Percentiles rank a stretch among this genome's conserved stretches.
phyloP scores from a whole-genome alignment of 2,797 vertebrate species.

The Siniperca scherzeri region DNA sequence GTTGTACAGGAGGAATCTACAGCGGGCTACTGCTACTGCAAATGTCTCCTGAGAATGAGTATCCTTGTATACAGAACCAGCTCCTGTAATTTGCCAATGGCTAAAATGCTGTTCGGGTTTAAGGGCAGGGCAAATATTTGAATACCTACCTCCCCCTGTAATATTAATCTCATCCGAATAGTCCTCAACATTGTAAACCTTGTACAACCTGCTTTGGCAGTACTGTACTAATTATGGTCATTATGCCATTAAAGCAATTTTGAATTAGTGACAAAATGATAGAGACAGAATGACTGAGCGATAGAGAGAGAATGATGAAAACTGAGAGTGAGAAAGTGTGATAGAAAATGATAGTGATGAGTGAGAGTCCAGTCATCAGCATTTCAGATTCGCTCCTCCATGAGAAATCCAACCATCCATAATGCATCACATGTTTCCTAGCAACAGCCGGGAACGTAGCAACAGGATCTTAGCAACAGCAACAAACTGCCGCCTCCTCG shows the following conservation, averaged over 20 bases:
- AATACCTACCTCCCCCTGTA: not conserved
- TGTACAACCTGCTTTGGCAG: not conserved
- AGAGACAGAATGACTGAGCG: not conserved
- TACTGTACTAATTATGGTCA: not conserved
- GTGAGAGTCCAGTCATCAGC: slow-evolving; percentile 84
- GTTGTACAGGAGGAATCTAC: not conserved
- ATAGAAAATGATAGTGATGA: slow-evolving; percentile 9
- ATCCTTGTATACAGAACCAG: not conserved
- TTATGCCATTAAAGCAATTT: not conserved
- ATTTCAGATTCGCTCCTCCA: slow-evolving; percentile 88
- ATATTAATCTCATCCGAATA: not conserved
- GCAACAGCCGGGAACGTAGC: slow-evolving; percentile 88
- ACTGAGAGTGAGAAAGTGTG: not conserved
- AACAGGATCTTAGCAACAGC: slow-evolving; percentile 91
- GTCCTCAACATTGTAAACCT: not conserved
- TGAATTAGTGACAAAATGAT: not conserved
- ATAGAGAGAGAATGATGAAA: slow-evolving; percentile 18
- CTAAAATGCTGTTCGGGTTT: not conserved
- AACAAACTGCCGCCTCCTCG: slow-evolving; percentile 65
- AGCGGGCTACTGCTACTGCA: not conserved
- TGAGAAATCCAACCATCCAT: slow-evolving; percentile 89
- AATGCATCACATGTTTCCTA: slow-evolving; percentile 91
- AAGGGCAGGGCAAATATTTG: not conserved
- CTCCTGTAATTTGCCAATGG: not conserved
- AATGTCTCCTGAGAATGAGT: not conserved